A percentile compares a stretch with the other conserved stretches of the same genome.
These are phyloP conservation scores for Pachymerium ferrugineum DNA, from an alignment of 2,888 invertebrate genomes.

Conservation along the genomic window DNA sequence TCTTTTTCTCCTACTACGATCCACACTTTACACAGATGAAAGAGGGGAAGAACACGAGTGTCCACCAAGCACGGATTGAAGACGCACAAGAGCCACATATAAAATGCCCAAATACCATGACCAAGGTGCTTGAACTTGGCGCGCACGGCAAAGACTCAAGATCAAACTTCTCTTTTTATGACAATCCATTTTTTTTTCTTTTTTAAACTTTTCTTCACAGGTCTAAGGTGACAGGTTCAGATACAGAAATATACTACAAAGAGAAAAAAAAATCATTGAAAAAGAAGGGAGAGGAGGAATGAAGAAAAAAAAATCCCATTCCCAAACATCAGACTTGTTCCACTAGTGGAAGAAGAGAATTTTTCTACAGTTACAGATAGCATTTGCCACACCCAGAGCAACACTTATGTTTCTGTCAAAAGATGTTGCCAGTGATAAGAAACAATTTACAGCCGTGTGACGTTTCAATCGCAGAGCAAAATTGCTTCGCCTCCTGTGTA, in stretches of 20 bases:
- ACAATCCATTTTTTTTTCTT: not conserved
- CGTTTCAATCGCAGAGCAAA: not conserved
- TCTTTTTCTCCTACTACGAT: not conserved
- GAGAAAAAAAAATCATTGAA: not conserved
- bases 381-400: constrained; percentile 13
- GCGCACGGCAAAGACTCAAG: constrained; percentile 6
- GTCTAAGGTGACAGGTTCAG: constrained; percentile 8
- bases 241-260: not conserved
- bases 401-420: constrained; percentile 13
- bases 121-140: not conserved
- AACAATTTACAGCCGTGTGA: constrained; percentile 8
- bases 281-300: not conserved
- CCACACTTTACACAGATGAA: constrained; percentile 13
- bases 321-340: not conserved
- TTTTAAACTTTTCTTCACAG: constrained; percentile 1
- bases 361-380: not conserved
- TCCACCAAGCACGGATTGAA: constrained; percentile 13
- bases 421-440: constrained; percentile 13
- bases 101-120: constrained; percentile 3
- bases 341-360: not conserved
- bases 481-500: not conserved
- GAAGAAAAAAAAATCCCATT: no score
- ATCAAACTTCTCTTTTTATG: constrained; percentile 9
- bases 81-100: constrained; percentile 13
- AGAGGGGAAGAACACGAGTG: constrained; percentile 8